Percentiles rank a stretch among this genome's conserved stretches.
Evolutionary conservation across 1,140 invertebrate genomes (phyloP).

Genomic region (Propsilocerus akamusi): DNA sequence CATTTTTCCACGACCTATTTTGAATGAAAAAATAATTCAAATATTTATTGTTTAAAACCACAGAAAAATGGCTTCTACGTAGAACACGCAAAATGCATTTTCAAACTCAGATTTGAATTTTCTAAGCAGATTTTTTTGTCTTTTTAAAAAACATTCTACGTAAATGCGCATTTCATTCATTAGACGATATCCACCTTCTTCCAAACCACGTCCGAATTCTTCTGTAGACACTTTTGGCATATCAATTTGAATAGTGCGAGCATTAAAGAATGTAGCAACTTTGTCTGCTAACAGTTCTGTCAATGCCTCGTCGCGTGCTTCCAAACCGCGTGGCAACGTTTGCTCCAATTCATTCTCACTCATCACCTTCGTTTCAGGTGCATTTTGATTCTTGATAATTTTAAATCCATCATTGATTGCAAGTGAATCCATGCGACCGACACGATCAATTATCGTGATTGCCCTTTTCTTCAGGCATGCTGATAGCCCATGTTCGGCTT

Average conservation of each 20-base stretch:
- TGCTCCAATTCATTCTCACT: constrained; percentile 46
- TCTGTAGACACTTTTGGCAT: constrained; percentile 46
- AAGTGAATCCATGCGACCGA: constrained; percentile 44
- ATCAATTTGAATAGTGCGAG: constrained; percentile 51
- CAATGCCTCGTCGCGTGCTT: constrained; percentile 41
- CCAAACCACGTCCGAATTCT: constrained; percentile 45
- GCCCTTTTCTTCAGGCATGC: constrained; percentile 65
- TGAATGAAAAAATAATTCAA: constrained; percentile 9
- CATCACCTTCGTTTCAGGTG: constrained; percentile 14
- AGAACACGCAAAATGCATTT: not conserved
- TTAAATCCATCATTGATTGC: constrained; percentile 42
- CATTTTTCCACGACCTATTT: constrained; percentile 50
- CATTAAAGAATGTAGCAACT: constrained; percentile 46
- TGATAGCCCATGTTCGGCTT: constrained; percentile 34
- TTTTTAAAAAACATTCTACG: no score
- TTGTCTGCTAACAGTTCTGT: constrained; percentile 49
- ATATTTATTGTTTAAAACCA: not conserved
- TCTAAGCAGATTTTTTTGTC: no score
- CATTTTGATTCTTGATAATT: constrained; percentile 34
- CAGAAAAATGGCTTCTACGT: not conserved
- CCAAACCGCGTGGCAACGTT: constrained; percentile 35
- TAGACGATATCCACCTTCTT: constrained; percentile 67
- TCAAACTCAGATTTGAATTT: not conserved
- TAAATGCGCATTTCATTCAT: no score
- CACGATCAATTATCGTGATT: constrained; percentile 50